These are phyloP conservation scores for Ascidia mentula DNA, from an alignment of 23 tunicate genomes.

Conservation along the genomic window DNA sequence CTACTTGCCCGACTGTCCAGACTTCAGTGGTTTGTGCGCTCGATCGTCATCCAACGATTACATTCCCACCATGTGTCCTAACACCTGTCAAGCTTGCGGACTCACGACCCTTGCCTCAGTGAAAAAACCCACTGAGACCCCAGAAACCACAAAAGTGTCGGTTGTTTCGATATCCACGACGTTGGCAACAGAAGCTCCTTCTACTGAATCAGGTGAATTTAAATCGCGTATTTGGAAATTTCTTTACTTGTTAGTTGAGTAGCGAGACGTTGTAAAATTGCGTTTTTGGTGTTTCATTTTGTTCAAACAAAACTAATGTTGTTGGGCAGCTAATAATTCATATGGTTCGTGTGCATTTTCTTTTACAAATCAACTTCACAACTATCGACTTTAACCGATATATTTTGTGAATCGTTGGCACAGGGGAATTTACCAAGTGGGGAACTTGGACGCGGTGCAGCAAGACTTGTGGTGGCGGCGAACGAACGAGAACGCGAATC, in stretches of 20 bases:
- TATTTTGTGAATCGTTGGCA: too few relatives aligned
- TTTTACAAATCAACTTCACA: too few relatives aligned
- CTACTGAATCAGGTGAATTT: too few relatives aligned
- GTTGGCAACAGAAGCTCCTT: background rate
- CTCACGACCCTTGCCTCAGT: background rate
- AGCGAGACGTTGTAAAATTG: too few relatives aligned
- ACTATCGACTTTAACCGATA: too few relatives aligned
- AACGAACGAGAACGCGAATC: constrained; percentile 36
- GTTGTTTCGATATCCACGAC: background rate
- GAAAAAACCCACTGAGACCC: background rate
- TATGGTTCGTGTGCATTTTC: too few relatives aligned
- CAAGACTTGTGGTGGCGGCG: constrained; percentile 51
- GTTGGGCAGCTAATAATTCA: too few relatives aligned
- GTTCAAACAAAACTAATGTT: too few relatives aligned
- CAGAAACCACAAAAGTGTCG: background rate
- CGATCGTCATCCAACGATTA: constrained; percentile 9
- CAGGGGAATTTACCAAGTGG: constrained; percentile 41
- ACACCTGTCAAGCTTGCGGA: constrained; percentile 43
- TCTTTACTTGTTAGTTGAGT: too few relatives aligned
- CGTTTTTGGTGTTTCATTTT: too few relatives aligned
- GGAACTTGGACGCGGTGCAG: constrained; percentile 51
- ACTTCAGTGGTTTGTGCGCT: constrained; percentile 28
- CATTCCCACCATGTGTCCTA: constrained; percentile 60
- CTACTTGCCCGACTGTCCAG: constrained; percentile 33
- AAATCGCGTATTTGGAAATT: too few relatives aligned